phyloP scores from a whole-genome alignment of 2,113 vertebrate species.

The Jacana jacana region DNA sequence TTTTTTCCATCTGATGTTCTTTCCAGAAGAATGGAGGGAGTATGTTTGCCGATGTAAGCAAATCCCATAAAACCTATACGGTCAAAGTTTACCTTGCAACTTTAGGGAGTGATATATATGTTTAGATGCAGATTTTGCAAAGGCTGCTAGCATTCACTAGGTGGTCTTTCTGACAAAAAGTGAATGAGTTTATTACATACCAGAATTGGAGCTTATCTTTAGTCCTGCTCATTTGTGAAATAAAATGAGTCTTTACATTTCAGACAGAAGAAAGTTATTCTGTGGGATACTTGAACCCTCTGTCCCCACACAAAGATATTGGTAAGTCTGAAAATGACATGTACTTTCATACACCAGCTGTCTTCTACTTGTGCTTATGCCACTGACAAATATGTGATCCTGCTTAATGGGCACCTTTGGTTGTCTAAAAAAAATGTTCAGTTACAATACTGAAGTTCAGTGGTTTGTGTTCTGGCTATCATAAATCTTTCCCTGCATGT shows the following conservation, averaged over 20 bases:
- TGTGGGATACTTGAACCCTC: constrained; percentile 54
- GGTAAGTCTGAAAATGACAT: constrained; percentile 68
- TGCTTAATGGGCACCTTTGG: background rate
- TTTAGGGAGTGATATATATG: background rate
- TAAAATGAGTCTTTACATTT: constrained; percentile 46
- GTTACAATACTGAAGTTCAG: background rate
- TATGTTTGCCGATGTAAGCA: background rate
- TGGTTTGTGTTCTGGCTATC: background rate
- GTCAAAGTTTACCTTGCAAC: background rate
- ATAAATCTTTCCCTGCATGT: background rate
- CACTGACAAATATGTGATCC: background rate
- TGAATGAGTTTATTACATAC: background rate
- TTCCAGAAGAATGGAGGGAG: background rate
- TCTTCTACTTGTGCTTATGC: background rate
- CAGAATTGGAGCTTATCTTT: background rate
- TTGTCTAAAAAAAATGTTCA: background rate
- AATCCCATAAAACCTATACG: background rate
- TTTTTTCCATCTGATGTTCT: background rate
- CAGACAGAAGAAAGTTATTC: constrained; percentile 67
- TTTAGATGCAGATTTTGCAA: background rate
- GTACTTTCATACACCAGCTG: background rate
- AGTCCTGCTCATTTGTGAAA: constrained; percentile 33
- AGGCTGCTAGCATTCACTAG: background rate
- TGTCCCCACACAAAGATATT: constrained; percentile 70
- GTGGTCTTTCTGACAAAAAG: background rate